Base-by-base conservation (phyloP, 2,113 vertebrate species). In the Chaetodon auriga region DNA sequence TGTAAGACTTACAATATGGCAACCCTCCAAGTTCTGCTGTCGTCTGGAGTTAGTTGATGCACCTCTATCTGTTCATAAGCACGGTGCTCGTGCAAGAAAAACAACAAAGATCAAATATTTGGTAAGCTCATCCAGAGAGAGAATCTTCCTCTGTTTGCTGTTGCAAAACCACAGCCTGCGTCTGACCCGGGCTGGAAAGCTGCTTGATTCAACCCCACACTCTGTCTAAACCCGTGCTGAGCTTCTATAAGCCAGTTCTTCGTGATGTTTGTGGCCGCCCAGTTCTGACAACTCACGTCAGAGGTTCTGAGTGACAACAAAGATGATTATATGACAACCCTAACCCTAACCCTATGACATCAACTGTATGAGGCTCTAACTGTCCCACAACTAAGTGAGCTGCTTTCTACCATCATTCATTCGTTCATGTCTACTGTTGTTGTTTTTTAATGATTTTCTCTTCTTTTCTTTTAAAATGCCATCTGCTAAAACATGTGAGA, bases 241-340 rank as follows among this genome's bases (percentile, higher is more conserved):
- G 45, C 66, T 72, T 41, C 55, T 49, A 19, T 46, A 21, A 2
- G 21, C 38, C 12, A 1, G n/a, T 49, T 14, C 15, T 51, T 74
- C 6, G 19, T 49, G 55, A n/a, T 6, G 2, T 12, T 35, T 63
- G 21, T 48, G 53, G 10, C 36, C 54, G 21, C 53, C n/a, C 3
- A 71, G 10, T 45, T 75, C 55, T 51, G 36, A 36, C 62, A n/a
- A 35, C 61, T 55, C n/a, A 57, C n/a, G n/a, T 73, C 16, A 49
- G 21, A 23, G 10, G 51, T 30, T 41, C 41, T 3, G 11, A 19
- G 7, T 5, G 15, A 25, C 38, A 38, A 2, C 48, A 25, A 49
- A 0, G 6, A 38, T 23, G n/a, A 77, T 51, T 43, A n/a, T 0
- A 0, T 53, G 14, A 43, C 57, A 57, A n/a, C n/a, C n/a, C n/a